Evolutionary conservation across 2,113 vertebrate genomes (phyloP), one percentile per base, ranked within the genome.

Genomic region (Electrona antarctica): DNA sequence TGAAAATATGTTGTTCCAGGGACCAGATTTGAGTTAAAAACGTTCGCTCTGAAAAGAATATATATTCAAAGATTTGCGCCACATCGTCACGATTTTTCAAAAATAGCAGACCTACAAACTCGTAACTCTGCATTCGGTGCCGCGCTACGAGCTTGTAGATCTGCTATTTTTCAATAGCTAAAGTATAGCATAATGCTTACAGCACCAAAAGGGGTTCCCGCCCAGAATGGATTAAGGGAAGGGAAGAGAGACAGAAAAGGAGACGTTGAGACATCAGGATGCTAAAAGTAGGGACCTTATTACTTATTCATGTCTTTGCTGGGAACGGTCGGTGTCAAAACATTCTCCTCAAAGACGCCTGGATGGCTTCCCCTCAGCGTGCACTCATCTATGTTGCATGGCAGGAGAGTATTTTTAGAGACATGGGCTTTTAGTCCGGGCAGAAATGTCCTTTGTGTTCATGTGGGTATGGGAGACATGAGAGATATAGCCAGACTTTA

Each of bases 331-430:
- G 29, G 77, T 85, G 81, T 87, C 75, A 80, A 80, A 87, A 87
- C 75, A 67, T 73, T 69, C 76, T 81, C 72, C 73, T 67, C 59
- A 41, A 41, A 21, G 82, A 71, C 52, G 14, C 76, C 79, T 69
- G 14, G 8, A 9, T 49, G 59, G 60, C 58, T 80, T 82, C 82
- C 81, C 64, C 71, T 85, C 85, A 82, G 79, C 78, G 60, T 29
- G 47, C 72, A 14, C 83, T 91, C 86, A 92, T 92, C 83, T 79
- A 92, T 92, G 83, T 84, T 93, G 88, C 83, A 92, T 91, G 84
- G 71, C 71, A 74, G 64, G 13, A 28, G 66, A 52, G 47, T 92
- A 93, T 92, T 92, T 93, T 90, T 91, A 91, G 91, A 80, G 46
- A 45, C 33, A 41, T 50, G 15, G 15, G 63, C 76, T 82, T 87